Percentiles rank a stretch among this genome's conserved stretches.
Evolutionary conservation across 2,113 vertebrate species (phyloP).

Genomic region (Bungarus multicinctus): DNA sequence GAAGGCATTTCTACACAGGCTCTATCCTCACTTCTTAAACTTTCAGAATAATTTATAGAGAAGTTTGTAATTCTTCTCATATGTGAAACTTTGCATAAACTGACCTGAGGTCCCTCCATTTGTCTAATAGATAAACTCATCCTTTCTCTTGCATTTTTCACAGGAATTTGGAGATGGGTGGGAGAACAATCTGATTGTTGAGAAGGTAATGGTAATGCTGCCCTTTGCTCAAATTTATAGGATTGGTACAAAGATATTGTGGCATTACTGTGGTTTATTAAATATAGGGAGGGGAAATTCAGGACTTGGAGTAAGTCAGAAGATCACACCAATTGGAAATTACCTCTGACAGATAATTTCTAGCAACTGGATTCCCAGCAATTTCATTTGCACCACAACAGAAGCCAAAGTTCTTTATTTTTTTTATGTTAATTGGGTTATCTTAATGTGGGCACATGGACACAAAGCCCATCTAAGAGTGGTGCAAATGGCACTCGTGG

Average conservation of each 20-base stretch:
- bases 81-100: not conserved
- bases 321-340: not conserved
- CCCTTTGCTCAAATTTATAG: not conserved
- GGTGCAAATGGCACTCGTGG: not conserved
- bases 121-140: not conserved
- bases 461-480: not conserved
- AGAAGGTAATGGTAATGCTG: not conserved
- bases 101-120: not conserved
- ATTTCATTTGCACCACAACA: not conserved
- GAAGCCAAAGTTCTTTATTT: not conserved
- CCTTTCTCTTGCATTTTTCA: not conserved
- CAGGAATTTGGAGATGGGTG: not conserved
- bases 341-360: not conserved
- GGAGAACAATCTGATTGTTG: not conserved
- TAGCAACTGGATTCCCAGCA: not conserved
- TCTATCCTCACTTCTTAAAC: not conserved
- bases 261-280: not conserved
- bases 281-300: not conserved
- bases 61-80: not conserved
- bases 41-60: not conserved
- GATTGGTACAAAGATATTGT: not conserved
- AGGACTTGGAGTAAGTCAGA: not conserved
- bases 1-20: not conserved
- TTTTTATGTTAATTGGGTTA: not conserved
- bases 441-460: not conserved